Base-by-base conservation (phyloP, 2,888 invertebrate genomes). In the Bedellia somnulentella region DNA sequence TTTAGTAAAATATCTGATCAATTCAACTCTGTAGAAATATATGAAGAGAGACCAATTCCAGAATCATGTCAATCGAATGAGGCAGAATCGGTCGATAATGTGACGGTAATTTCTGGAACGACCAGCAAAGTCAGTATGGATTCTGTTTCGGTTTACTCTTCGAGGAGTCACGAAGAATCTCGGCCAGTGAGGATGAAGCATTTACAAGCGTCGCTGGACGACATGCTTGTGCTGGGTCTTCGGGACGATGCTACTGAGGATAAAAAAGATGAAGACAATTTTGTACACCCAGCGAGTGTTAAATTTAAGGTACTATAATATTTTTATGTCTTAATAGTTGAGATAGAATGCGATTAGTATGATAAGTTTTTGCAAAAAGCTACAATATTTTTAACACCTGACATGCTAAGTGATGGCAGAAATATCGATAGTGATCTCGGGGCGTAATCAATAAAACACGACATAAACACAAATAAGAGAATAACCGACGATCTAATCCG, bases 61-160 rank as follows among this genome's bases (percentile, higher is more conserved):
- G 49, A 48, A 0, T 57, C 59, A 24, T 66, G 59, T 45, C 64
- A 59, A 26, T 67, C 64, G 0, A 62, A 53, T 12, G 68, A 66
- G 34, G 18, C 64, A 2, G 50, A 64, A n/a, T 81, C 81, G 0
- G 80, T 79, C 25, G 80, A 81, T 37, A 80, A 81, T 47, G 78
- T 79, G 1, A 73, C 80, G 0, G 78, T 78, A 11, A 63, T 67
- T 5, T 66, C 62, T 2, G 63, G 59, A 0, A 49, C 44, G 0
- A 57, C 57, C 0, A 62, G 61, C 32, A 64, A 63, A 32, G 57
- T 60, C 1, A 64, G 67, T 39, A 52, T 70, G 36, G 82, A 83
- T 39, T 79, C 80, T 2, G 70, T 82, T 17, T 80, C 81, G 1
- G 60, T 81, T 39, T 80, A 80, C 38, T 82, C 81, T 23, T 75